These are phyloP conservation scores for Pinna nobilis DNA, from an alignment of 1,140 invertebrate genomes.

Conservation along the genomic window DNA sequence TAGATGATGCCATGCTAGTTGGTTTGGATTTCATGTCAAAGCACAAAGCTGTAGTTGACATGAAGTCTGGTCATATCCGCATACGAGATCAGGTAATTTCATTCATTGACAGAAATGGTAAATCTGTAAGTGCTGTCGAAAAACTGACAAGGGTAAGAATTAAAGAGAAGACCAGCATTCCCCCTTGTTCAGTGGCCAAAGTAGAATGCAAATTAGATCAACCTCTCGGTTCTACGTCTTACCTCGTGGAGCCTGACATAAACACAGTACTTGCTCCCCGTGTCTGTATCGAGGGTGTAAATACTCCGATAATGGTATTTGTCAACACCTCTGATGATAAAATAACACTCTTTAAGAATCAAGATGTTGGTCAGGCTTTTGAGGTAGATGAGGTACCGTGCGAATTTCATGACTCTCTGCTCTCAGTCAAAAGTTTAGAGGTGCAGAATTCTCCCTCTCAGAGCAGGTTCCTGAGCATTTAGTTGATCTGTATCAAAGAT, in stretches of 20 bases:
- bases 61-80: background rate
- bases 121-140: background rate
- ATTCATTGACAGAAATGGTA: background rate
- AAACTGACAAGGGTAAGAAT: background rate
- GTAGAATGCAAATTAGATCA: background rate
- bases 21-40: slow-evolving; percentile 14
- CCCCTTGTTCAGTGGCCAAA: background rate
- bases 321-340: slow-evolving; percentile 12
- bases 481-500: background rate
- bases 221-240: background rate
- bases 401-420: too few species aligned
- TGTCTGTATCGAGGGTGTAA: too few species aligned
- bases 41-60: slow-evolving; percentile 5
- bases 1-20: slow-evolving; percentile 19
- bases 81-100: background rate
- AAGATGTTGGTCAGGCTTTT: background rate
- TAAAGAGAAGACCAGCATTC: slow-evolving; percentile 1
- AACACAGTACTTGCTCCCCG: too few species aligned
- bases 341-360: slow-evolving; percentile 5
- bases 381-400: background rate
- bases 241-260: background rate
- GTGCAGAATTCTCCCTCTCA: background rate
- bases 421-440: background rate
- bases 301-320: too few species aligned
- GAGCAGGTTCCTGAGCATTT: background rate